Percentiles rank a stretch among this genome's conserved stretches.
Evolutionary conservation across 2,113 vertebrate species (phyloP).

Genomic region (Eonycteris spelaea): DNA sequence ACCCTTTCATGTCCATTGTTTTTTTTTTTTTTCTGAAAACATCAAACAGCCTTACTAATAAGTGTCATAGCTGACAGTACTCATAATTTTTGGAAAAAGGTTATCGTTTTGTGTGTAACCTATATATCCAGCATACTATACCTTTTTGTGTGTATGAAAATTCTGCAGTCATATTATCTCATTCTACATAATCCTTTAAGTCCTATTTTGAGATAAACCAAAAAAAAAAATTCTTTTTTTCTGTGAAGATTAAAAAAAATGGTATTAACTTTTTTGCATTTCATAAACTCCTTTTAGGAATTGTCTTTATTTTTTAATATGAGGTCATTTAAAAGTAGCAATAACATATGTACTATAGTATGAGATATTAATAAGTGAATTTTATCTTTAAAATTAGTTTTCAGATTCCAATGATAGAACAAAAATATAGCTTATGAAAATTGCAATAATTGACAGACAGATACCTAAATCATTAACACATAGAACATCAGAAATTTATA

Average conservation of each 20-base stretch:
- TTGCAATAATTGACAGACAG: background rate
- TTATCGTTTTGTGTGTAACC: no score
- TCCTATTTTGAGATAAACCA: background rate
- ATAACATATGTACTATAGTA: background rate
- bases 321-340: background rate
- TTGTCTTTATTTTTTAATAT: background rate
- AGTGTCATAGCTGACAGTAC: background rate
- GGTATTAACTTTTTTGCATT: background rate
- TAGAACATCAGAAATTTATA: background rate
- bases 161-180: background rate
- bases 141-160: background rate
- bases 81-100: background rate
- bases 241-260: background rate
- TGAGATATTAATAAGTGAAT: background rate
- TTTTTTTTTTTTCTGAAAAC: constrained; percentile 21
- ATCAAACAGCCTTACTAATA: constrained; percentile 20
- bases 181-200: background rate
- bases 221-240: background rate
- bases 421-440: constrained; percentile 3
- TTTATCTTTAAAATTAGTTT: background rate
- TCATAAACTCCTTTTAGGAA: background rate
- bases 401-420: background rate
- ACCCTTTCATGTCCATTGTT: background rate
- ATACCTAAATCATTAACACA: background rate
- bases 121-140: background rate